Base-by-base conservation (phyloP, 2,888 invertebrate species). In the Polyommatus icarus region DNA sequence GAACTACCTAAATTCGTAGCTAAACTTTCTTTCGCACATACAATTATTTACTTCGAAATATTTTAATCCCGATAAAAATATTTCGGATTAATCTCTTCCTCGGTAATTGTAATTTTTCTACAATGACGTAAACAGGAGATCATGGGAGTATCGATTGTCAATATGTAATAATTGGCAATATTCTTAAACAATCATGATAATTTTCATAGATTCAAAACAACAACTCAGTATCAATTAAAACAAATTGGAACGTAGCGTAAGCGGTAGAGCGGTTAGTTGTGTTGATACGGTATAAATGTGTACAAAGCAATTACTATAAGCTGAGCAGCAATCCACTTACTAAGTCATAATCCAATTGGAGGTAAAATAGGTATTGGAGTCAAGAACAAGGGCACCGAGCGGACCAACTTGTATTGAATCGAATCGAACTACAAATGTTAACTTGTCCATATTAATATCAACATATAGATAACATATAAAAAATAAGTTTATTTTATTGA, bases 341-440 rank as follows among this genome's bases (percentile, higher is more conserved):
- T n/a, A 40, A 36, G 40, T 72, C 72, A 72, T 72, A 72, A 72
- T 72, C 72, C 72, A 72, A 72, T 72, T 72, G 40, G 10, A 20
- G 20, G 72, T 40, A 40, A 72, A 72, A 40, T 72, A 72, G 72
- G 72, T 72, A 72, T 72, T 40, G 72, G 72, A 72, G 72, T 72
- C 72, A 72, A 20, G 72, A 72, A 72, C 72, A 72, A 72, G 72
- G 72, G 20, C 72, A 72, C 40, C 7, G 71, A 18, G 32, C 40
- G 71, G 24, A 20, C 32, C 4, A 36, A 72, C 36, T 72, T 72
- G 72, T 40, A 40, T 40, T 72, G 0, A 71, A 71, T 71, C 6
- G 72, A n/a, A 71, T 36, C 71, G 71, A 36, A 20, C n/a, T 40
- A 18, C 40, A 10, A 18, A 71, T 12, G 20, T 40, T 20, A 40